phyloP scores from a whole-genome alignment of 2,113 vertebrate genomes.

The Meriones unguiculatus region DNA sequence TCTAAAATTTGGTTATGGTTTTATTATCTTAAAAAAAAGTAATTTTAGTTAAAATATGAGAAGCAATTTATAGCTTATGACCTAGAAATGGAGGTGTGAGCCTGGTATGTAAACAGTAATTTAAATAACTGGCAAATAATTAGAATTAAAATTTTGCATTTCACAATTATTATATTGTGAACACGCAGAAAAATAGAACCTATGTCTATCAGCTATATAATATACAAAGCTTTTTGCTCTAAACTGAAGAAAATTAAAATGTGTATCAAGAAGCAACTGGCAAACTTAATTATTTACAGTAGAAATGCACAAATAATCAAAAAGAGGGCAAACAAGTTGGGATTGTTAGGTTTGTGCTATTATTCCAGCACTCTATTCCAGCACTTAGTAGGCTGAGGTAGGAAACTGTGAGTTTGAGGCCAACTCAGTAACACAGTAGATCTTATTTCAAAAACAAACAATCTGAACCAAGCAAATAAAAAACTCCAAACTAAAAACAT shows the following conservation, averaged over 20 bases:
- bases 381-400: not conserved
- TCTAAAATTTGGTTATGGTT: slow-evolving; percentile 24
- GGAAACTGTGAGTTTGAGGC: not conserved
- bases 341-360: not conserved
- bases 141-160: slow-evolving; percentile 12
- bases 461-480: not conserved
- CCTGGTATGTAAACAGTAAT: slow-evolving; percentile 1
- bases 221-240: slow-evolving; percentile 20
- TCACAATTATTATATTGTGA: slow-evolving; percentile 23
- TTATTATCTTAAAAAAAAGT: slow-evolving; percentile 35
- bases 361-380: not conserved
- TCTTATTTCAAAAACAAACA: not conserved
- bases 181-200: slow-evolving; percentile 14
- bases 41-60: not conserved
- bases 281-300: not conserved
- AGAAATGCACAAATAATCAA: not conserved
- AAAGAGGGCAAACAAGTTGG: not conserved
- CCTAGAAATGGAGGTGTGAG: not conserved
- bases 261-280: not conserved
- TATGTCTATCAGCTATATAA: slow-evolving; percentile 12
- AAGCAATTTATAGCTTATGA: slow-evolving; percentile 6
- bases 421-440: not conserved
- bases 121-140: slow-evolving; percentile 24
- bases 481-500: not conserved
- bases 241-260: slow-evolving; percentile 27